Conservation (phyloP, 2,888 invertebrate species). For the Trissoscelio sp. region DNA sequence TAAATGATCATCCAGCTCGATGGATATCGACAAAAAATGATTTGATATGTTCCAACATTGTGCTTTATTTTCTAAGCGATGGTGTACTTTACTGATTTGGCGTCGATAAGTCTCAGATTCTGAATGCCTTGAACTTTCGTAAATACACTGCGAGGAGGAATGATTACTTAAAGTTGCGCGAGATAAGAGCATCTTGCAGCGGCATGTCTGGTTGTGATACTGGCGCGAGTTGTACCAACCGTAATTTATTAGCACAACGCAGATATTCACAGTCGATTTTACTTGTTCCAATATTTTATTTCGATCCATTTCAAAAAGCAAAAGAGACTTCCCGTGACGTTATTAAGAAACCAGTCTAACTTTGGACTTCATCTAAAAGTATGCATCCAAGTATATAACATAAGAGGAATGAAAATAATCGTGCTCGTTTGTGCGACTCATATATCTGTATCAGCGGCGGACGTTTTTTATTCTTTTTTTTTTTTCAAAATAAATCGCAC, state of each 20-base stretch:
- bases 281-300: constrained; percentile 65
- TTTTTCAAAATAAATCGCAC: constrained; percentile 9
- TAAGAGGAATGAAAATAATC: constrained; percentile 24
- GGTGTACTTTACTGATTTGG: constrained; percentile 71
- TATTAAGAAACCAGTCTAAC: constrained; percentile 56
- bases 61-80: constrained; percentile 53
- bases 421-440: not conserved
- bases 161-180: constrained; percentile 79
- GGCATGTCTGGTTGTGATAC: constrained; percentile 81
- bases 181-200: constrained; percentile 80
- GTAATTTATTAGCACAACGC: constrained; percentile 79
- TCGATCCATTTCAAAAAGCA: constrained; percentile 42
- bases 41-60: constrained; percentile 32
- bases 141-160: constrained; percentile 71
- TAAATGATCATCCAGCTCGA: constrained; percentile 21
- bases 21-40: constrained; percentile 32
- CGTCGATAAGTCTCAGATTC: constrained; percentile 78
- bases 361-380: constrained; percentile 26
- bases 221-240: constrained; percentile 76
- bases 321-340: constrained; percentile 29
- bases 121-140: constrained; percentile 72
- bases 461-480: not conserved
- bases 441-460: not conserved
- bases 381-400: not conserved
- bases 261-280: constrained; percentile 72